Evolutionary conservation across 2,113 vertebrate genomes (phyloP).

Genomic region (Hippocampus barbouri): DNA sequence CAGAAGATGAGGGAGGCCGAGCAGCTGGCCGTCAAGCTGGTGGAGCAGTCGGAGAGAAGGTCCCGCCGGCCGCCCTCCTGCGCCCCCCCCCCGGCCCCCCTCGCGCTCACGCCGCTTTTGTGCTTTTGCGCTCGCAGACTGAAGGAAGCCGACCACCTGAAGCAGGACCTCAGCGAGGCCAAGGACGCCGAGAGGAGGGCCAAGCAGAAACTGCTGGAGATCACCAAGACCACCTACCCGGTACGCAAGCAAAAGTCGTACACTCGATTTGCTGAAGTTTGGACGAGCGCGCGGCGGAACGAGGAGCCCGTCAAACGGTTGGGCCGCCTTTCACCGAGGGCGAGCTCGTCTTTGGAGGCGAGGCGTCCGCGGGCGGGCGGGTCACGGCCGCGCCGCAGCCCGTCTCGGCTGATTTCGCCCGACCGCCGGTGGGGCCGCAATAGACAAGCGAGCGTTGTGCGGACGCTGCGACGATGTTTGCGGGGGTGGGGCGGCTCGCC

Average conservation of each 20-base stretch:
- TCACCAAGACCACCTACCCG: conserved; percentile 80
- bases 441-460: too few species aligned
- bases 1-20: conserved; percentile 93
- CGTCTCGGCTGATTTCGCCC: too few species aligned
- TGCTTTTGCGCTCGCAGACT: conserved; percentile 59
- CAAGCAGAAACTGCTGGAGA: conserved; percentile 83
- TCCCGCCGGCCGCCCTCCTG: conserved; percentile 26
- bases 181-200: conserved; percentile 84
- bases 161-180: conserved; percentile 86
- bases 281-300: too few species aligned
- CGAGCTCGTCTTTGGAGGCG: too few species aligned
- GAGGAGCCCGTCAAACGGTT: too few species aligned
- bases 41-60: conserved; percentile 89
- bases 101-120: neutral
- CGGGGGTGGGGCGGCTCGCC: too few species aligned
- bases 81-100: neutral
- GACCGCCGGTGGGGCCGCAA: too few species aligned
- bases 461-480: too few species aligned
- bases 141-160: conserved; percentile 88
- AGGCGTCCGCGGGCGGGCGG: too few species aligned
- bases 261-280: too few species aligned
- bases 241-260: conserved; percentile 48
- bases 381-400: too few species aligned
- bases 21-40: conserved; percentile 85
- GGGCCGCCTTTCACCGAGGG: too few species aligned